Base-by-base conservation (phyloP, 2,797 vertebrate genomes). In the Morelia viridis region DNA sequence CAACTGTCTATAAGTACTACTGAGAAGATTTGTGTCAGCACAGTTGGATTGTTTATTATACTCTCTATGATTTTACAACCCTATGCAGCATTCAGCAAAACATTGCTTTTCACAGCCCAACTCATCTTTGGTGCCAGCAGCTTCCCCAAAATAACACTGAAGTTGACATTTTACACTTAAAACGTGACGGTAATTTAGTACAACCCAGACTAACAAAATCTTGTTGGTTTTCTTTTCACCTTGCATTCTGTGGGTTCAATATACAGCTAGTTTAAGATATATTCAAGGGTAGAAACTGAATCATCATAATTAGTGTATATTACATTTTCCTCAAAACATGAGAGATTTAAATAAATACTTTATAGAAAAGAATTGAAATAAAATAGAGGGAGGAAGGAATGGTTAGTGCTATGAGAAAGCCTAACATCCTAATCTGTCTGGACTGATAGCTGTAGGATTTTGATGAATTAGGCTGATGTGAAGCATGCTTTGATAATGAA, bases 321-420 rank as follows among this genome's bases (percentile, higher is more conserved):
- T 87, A 90, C 93, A 62, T 95, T 96, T 96, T 93, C 87, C 26
- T 31, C 80, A 85, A 94, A 87, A 93, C 12, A 86, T 93, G 80
- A 94, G 80, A 90, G 86, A 93, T 95, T 96, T 96, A 96, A 96
- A 93, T 96, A 96, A 94, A 95, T 96, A 90, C 91, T 91, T 92
- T 87, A 87, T 1, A 35, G 90, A 95, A 96, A 95, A 87, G 15
- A 84, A 84, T 90, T 19, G 89, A 35, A 87, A 95, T 92, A 93
- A 92, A 80, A 92, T 89, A 90, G 93, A 92, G 56, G 62, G 71
- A 1, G 31, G 26, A 80, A 58, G 85, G 50, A 68, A 62, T 56
- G 91, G 93, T 91, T 95, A 96, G 94, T 84, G 50, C 50, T 92
- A 28, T 28, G 24, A 89, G 60, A 57, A 84, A 85, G 26, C 94